Percentiles rank a stretch among this genome's conserved stretches.
phyloP scores from a whole-genome alignment of 2,113 vertebrate genomes.

The Laterallus jamaicensis region DNA sequence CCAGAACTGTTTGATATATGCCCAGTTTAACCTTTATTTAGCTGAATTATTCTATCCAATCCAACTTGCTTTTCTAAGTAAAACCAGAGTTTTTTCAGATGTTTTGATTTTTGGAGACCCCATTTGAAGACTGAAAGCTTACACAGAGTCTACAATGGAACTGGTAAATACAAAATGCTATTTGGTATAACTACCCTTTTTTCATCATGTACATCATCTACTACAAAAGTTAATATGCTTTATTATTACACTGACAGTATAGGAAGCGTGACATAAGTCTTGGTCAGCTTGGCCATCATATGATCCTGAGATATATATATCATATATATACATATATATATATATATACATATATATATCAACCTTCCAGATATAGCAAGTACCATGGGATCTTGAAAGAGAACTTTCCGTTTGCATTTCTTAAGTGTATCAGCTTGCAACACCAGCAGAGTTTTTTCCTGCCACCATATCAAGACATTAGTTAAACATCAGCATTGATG shows the following conservation, averaged over 20 bases:
- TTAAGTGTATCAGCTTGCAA: not conserved
- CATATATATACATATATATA: too few relatives aligned
- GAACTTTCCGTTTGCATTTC: not conserved
- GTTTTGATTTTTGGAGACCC: not conserved
- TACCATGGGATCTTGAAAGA: not conserved
- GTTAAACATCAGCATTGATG: not conserved
- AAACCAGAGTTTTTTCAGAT: not conserved
- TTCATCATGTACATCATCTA: not conserved
- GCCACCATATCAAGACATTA: accelerated
- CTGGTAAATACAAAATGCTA: not conserved
- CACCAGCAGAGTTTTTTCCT: not conserved
- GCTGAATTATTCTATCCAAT: not conserved
- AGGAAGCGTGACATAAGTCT: not conserved
- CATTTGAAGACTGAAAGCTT: not conserved
- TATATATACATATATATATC: not conserved
- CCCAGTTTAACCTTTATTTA: not conserved
- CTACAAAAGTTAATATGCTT: not conserved
- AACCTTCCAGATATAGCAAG: not conserved
- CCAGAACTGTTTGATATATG: not conserved
- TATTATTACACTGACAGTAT: not conserved
- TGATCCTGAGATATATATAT: not conserved
- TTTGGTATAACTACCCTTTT: not conserved
- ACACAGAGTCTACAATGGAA: not conserved
- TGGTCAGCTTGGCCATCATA: not conserved
- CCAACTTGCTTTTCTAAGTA: not conserved